Conservation (phyloP, 2,888 invertebrate species). For the Drosophila birchii region DNA sequence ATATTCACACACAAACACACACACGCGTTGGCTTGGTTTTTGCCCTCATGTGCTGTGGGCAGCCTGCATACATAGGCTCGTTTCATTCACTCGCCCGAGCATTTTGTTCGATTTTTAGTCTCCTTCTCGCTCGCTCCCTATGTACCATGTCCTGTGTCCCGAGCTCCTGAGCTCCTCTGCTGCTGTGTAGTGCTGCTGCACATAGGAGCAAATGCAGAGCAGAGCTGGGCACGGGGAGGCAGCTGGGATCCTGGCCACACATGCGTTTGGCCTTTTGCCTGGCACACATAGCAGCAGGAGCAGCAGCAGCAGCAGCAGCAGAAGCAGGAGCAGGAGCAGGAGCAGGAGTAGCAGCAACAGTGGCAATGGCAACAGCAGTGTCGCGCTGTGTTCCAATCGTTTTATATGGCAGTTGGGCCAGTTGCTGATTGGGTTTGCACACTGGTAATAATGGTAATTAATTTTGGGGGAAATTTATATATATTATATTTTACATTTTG, state of each 20-base stretch:
- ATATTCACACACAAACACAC: constrained; percentile 19
- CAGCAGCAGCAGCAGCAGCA: constrained; percentile 40
- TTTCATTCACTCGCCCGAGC: constrained; percentile 55
- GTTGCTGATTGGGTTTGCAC: constrained; percentile 42
- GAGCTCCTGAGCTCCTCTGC: constrained; percentile 26
- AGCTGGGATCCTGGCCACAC: constrained; percentile 41
- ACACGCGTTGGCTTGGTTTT: constrained; percentile 41
- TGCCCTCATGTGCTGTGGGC: constrained; percentile 66
- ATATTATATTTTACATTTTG: too few species aligned
- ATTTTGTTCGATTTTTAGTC: constrained; percentile 18
- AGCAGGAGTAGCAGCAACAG: constrained; percentile 29
- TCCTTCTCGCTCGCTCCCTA: constrained; percentile 34
- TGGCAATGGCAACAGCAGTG: constrained; percentile 44
- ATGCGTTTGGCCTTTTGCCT: constrained; percentile 76
- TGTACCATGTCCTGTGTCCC: constrained; percentile 36
- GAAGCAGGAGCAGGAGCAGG: constrained; percentile 38
- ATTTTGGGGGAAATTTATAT: too few species aligned
- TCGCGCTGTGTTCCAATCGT: constrained; percentile 55
- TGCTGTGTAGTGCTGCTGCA: constrained; percentile 20
- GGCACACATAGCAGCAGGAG: constrained; percentile 68
- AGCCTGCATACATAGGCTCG: constrained; percentile 70
- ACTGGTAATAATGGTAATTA: constrained; percentile 7
- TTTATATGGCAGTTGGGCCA: constrained; percentile 49
- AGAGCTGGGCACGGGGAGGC: constrained; percentile 11
- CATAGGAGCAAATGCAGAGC: constrained; percentile 10